These are phyloP conservation scores for Ormyrus pomaceus DNA, from an alignment of 2,888 invertebrate genomes.

Conservation along the genomic window DNA sequence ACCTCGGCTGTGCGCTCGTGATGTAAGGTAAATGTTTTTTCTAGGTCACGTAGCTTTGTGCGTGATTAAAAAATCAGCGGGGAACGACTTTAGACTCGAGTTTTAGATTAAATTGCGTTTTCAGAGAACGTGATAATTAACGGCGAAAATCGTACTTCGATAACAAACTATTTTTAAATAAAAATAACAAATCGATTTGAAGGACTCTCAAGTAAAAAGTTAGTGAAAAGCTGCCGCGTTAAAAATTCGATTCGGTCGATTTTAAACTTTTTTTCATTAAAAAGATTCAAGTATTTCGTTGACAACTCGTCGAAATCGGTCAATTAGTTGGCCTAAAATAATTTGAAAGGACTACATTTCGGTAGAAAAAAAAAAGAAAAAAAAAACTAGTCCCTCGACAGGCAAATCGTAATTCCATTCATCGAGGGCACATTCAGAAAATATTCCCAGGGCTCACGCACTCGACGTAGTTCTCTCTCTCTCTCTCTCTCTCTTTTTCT, in stretches of 20 bases:
- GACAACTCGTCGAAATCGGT: too few species aligned
- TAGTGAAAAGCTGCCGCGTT: too few species aligned
- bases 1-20: not conserved
- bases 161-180: too few species aligned
- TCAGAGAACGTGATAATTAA: not conserved
- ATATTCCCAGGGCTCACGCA: not conserved
- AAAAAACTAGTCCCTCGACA: not conserved
- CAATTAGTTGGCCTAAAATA: too few species aligned
- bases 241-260: too few species aligned
- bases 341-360: too few species aligned
- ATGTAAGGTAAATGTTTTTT: slow-evolving; percentile 33
- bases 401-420: slow-evolving; percentile 17
- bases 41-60: slow-evolving; percentile 18
- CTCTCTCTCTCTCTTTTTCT: too few species aligned
- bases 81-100: not conserved
- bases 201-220: too few species aligned
- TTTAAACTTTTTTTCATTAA: too few species aligned
- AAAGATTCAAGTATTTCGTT: too few species aligned
- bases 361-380: too few species aligned
- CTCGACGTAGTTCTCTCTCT: not conserved
- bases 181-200: not conserved
- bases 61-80: slow-evolving; percentile 27
- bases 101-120: slow-evolving; percentile 27
- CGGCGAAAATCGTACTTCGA: too few species aligned
- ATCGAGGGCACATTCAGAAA: not conserved